Base-by-base conservation (phyloP, 2,113 vertebrate genomes). In the Bos javanicus region DNA sequence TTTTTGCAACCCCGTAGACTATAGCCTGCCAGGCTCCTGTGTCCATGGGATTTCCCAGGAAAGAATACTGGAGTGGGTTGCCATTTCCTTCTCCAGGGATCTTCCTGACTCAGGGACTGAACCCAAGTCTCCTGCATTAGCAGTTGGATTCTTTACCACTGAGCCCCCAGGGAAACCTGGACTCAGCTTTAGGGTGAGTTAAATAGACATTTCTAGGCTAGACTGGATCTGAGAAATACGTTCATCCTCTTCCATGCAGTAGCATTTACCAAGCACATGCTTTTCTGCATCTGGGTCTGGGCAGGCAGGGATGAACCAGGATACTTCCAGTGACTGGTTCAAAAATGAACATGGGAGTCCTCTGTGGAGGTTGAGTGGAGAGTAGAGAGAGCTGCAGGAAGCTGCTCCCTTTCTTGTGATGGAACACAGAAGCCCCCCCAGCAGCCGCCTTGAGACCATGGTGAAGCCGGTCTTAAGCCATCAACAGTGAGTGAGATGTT, bases 401-500 rank as follows among this genome's bases (percentile, higher is more conserved):
- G 56, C 17, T 3, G 2, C 23, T 80, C 21, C 12, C 15, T 6
- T 2, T 76, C 17, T 52, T 17, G 52, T 13, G 26, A n/a, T 7
- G 25, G 17, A 23, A 12, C 28, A 6, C 0, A 2, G 36, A 81
- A 19, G 2, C 11, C 54, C 48, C 8, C 57, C 52, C 60, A 71
- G 46, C 36, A 46, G 62, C 74, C 33, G 1, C 74, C 36, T 52
- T 82, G 91, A 60, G 56, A 74, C 33, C 62, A 4, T 1, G 57
- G 33, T 17, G 52, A 23, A 71, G 33, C 4, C 0, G 4, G 39
- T 67, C 14, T 36, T 26, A 67, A 60, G n/a, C 25, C 54, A 21
- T 0, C 54, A 56, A 2, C 13, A 4, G 21, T 2, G 33, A 62
- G 23, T 30, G 80, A 48, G 62, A 14, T 2, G 4, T 2, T 3